A percentile compares a stretch with the other conserved stretches of the same genome.
phyloP scores from a whole-genome alignment of 2,888 invertebrate genomes.

The Dexiosoma caninum region DNA sequence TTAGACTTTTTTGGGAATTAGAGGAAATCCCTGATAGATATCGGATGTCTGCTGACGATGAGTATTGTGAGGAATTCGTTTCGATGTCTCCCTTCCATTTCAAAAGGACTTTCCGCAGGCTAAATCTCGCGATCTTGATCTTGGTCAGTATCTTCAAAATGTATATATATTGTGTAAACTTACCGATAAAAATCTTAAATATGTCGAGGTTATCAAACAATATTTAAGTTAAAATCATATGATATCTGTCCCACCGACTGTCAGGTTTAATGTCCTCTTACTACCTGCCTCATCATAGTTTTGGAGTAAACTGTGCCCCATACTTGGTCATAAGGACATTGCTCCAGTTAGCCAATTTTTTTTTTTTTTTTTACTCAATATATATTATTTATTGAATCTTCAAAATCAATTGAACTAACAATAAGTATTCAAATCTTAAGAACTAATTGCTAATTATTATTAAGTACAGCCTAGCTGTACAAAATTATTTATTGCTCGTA shows the following conservation, averaged over 20 bases:
- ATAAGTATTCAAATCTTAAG: too few species aligned
- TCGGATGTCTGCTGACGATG: not conserved
- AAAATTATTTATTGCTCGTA: too few species aligned
- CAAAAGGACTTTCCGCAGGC: not conserved
- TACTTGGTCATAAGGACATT: slow-evolving; percentile 12
- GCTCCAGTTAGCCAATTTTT: slow-evolving; percentile 6
- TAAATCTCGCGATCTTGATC: not conserved
- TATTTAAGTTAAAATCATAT: slow-evolving; percentile 19
- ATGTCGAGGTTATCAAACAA: not conserved
- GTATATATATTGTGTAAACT: not conserved
- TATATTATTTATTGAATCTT: too few species aligned
- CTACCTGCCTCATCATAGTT: too few species aligned
- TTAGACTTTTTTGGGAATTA: too few species aligned
- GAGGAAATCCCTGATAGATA: too few species aligned
- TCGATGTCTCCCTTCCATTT: not conserved
- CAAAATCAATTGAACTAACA: too few species aligned
- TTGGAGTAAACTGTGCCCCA: too few species aligned
- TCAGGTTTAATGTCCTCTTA: too few species aligned
- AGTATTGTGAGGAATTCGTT: not conserved
- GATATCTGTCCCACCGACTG: not conserved
- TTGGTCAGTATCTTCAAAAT: not conserved
- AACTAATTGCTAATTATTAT: too few species aligned
- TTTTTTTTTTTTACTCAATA: too few species aligned
- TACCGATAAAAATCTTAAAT: not conserved
- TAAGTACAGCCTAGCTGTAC: too few species aligned